These are phyloP conservation scores for Margaritifera margaritifera DNA, from an alignment of 2,888 invertebrate genomes.

Conservation along the genomic window DNA sequence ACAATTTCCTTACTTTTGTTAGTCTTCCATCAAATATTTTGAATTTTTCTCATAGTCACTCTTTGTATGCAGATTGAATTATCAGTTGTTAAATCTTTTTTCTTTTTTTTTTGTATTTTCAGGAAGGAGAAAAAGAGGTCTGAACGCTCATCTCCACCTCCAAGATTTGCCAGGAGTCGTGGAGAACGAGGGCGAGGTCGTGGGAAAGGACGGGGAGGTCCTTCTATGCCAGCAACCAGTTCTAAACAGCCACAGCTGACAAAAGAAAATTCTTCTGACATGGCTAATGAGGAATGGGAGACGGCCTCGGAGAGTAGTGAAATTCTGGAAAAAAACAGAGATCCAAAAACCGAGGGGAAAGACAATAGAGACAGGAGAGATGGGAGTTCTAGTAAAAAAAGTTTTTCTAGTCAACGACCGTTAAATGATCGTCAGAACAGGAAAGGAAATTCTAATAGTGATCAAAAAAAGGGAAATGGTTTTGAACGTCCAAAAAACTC, in stretches of 20 bases:
- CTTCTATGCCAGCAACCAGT: constrained; percentile 34
- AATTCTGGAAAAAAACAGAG: constrained; percentile 60
- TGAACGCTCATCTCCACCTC: constrained; percentile 60
- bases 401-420: constrained; percentile 72
- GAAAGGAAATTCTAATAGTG: constrained; percentile 33
- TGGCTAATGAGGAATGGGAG: constrained; percentile 80
- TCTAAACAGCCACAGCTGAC: constrained; percentile 62
- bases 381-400: constrained; percentile 62
- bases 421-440: constrained; percentile 68
- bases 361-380: constrained; percentile 54
- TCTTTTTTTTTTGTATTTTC: not conserved
- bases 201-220: constrained; percentile 74
- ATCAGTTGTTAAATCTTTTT: not conserved
- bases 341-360: constrained; percentile 63
- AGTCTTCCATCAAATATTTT: no score
- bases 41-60: no score
- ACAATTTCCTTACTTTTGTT: no score
- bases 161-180: constrained; percentile 51
- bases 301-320: constrained; percentile 87
- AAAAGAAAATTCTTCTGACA: constrained; percentile 70
- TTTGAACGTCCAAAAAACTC: constrained; percentile 48
- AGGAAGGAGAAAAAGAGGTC: constrained; percentile 50
- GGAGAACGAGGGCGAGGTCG: constrained; percentile 64
- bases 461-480: constrained; percentile 34
- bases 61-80: no score